These are phyloP conservation scores for Microvelia longipes DNA, from an alignment of 1,140 invertebrate genomes.

Conservation along the genomic window DNA sequence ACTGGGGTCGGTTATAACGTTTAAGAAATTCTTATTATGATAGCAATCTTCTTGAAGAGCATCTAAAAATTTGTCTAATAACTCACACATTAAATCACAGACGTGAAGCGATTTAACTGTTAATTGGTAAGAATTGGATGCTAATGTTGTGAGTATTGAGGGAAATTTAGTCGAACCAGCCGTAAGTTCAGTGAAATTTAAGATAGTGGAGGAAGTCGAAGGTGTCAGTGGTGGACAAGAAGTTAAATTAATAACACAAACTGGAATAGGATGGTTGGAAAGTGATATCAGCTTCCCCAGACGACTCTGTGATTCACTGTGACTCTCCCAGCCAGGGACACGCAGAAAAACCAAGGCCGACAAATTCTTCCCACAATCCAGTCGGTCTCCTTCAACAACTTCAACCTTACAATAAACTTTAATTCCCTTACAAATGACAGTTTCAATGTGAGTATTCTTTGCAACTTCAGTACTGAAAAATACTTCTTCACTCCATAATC, in stretches of 20 bases:
- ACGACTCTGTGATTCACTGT: slow-evolving; percentile 4
- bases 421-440: slow-evolving; percentile 9
- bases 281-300: slow-evolving; percentile 4
- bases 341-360: slow-evolving; percentile 13
- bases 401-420: neutral
- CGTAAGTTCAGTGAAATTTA: neutral
- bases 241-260: slow-evolving; percentile 11
- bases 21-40: slow-evolving; percentile 5
- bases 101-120: slow-evolving; percentile 9
- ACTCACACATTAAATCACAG: slow-evolving; percentile 2
- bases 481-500: slow-evolving; percentile 9
- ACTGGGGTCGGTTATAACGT: slow-evolving; percentile 7
- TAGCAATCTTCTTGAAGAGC: slow-evolving; percentile 9
- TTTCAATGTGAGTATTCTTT: slow-evolving; percentile 1
- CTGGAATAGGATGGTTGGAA: slow-evolving; percentile 6
- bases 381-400: slow-evolving; percentile 8
- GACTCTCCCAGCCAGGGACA: slow-evolving; percentile 12
- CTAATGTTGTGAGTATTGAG: slow-evolving; percentile 2
- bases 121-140: slow-evolving; percentile 1
- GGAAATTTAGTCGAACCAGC: slow-evolving; percentile 3
- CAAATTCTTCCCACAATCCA: slow-evolving; percentile 7
- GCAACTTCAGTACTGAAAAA: slow-evolving; percentile 4
- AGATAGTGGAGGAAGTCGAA: neutral
- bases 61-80: slow-evolving; percentile 12
- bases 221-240: neutral